phyloP scores from a whole-genome alignment of 2,888 invertebrate species.

The Drosophila lutescens region DNA sequence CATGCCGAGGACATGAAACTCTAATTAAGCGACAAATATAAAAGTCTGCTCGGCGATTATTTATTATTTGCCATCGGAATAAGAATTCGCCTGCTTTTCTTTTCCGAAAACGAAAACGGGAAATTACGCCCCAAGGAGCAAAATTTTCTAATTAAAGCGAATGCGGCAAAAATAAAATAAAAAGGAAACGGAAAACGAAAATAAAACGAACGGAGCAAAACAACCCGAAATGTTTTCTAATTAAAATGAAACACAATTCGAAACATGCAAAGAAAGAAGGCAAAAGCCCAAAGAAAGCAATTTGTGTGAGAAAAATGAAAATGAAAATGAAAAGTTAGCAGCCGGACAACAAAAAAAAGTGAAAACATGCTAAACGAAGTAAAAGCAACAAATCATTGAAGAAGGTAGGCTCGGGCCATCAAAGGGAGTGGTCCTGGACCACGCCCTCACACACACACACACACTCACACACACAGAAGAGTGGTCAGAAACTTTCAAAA shows the following conservation, averaged over 20 bases:
- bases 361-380: conserved; percentile 35
- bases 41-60: conserved; percentile 54
- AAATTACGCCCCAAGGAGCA: conserved; percentile 37
- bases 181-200: conserved; percentile 5
- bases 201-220: conserved; percentile 22
- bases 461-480: conserved; percentile 27
- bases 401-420: conserved; percentile 36
- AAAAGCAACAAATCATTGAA: conserved; percentile 56
- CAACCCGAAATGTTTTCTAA: conserved; percentile 59
- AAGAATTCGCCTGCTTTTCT: conserved; percentile 18
- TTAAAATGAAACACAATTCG: conserved; percentile 59
- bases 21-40: conserved; percentile 66
- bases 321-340: conserved; percentile 35
- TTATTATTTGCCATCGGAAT: conserved; percentile 52
- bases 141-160: conserved; percentile 55
- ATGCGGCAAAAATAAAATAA: conserved; percentile 15
- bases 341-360: conserved; percentile 21
- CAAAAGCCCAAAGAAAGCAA: conserved; percentile 33
- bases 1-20: conserved; percentile 55
- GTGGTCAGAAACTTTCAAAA: conserved; percentile 68
- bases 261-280: conserved; percentile 37
- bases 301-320: conserved; percentile 23
- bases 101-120: conserved; percentile 8
- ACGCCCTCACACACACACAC: conserved; percentile 24
- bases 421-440: conserved; percentile 2